These are phyloP conservation scores for Polydrusus cervinus DNA, from an alignment of 2,888 invertebrate genomes.

Conservation along the genomic window DNA sequence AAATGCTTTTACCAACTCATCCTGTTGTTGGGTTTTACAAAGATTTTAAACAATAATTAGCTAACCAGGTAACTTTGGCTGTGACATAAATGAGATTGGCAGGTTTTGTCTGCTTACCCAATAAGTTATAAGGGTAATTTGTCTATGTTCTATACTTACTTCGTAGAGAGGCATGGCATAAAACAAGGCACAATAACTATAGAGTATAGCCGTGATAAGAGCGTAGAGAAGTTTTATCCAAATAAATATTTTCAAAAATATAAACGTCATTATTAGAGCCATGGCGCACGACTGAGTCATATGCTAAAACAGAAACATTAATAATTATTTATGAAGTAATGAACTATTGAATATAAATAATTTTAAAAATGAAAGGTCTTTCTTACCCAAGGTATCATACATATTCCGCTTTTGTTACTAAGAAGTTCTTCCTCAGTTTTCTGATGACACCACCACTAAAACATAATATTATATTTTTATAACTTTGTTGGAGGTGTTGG, in stretches of 20 bases:
- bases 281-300: conserved; percentile 82
- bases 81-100: too few relatives aligned
- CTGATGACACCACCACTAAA: conserved; percentile 44
- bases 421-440: not conserved
- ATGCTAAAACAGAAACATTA: conserved; percentile 76
- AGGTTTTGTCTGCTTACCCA: too few relatives aligned
- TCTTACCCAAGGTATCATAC: conserved; percentile 53
- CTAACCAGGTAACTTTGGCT: too few relatives aligned
- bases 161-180: conserved; percentile 72
- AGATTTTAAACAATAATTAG: too few relatives aligned
- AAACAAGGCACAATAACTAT: conserved; percentile 80
- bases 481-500: too few relatives aligned
- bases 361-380: not conserved
- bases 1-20: too few relatives aligned
- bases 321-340: not conserved
- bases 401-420: conserved; percentile 7
- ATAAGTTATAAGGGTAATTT: too few relatives aligned
- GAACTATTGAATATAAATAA: not conserved
- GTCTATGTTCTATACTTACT: conserved; percentile 65
- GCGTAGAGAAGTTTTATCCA: conserved; percentile 86
- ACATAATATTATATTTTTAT: not conserved
- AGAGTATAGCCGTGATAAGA: conserved; percentile 77
- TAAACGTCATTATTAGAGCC: conserved; percentile 81
- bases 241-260: conserved; percentile 90
- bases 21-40: too few relatives aligned